Evolutionary conservation across 2,113 vertebrate species (phyloP).

Genomic region (Polyodon spathula): DNA sequence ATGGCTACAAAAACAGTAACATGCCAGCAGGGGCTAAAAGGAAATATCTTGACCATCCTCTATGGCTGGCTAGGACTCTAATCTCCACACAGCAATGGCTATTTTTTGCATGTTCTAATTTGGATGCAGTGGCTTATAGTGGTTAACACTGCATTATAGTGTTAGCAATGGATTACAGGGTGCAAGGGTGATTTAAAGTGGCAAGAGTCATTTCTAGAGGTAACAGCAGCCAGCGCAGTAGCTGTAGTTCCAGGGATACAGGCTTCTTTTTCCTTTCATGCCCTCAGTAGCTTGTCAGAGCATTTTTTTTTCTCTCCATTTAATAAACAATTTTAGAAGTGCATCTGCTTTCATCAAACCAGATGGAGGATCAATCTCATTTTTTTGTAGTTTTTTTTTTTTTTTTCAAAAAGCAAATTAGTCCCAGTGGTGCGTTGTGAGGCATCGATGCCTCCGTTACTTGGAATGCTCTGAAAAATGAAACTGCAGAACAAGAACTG

Average conservation of each 20-base stretch:
- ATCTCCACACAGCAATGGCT: slow-evolving; percentile 52
- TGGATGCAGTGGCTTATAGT: slow-evolving; percentile 30
- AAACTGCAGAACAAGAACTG: too few species aligned
- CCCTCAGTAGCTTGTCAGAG: background rate
- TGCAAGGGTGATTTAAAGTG: background rate
- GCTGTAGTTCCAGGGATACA: too few species aligned
- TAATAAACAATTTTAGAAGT: background rate
- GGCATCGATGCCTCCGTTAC: too few species aligned
- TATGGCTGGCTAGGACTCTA: slow-evolving; percentile 35
- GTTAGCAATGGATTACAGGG: slow-evolving; percentile 2
- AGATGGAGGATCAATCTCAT: background rate
- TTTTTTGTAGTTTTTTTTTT: background rate
- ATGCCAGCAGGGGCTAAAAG: background rate
- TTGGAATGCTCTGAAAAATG: too few species aligned
- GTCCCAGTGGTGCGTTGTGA: too few species aligned
- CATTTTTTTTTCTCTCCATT: background rate
- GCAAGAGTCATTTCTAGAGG: too few species aligned
- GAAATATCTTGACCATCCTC: slow-evolving; percentile 18
- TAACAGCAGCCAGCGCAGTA: too few species aligned
- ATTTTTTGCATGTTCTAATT: slow-evolving; percentile 51
- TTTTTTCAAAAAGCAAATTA: too few species aligned
- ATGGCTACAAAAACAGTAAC: background rate
- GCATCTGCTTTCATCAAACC: background rate
- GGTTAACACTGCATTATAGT: slow-evolving; percentile 15
- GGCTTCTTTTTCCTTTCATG: background rate